phyloP scores from a whole-genome alignment of 2,888 invertebrate species.

The Nowickia ferox region DNA sequence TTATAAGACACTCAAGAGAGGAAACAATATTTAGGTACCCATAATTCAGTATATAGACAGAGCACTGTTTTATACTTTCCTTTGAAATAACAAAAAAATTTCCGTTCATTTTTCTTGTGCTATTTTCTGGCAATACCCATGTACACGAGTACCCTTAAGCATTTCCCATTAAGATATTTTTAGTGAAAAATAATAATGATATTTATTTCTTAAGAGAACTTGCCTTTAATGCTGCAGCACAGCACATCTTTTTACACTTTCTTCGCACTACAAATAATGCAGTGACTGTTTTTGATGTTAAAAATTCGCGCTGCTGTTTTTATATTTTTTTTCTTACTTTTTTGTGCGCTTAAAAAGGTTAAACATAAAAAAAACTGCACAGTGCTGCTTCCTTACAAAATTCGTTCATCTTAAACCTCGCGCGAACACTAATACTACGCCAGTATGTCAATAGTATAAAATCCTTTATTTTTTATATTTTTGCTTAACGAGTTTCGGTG shows the following conservation, averaged over 20 bases:
- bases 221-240: constrained; percentile 29
- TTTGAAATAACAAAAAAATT: background rate
- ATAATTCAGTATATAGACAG: too few relatives aligned
- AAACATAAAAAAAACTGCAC: constrained; percentile 30
- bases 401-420: constrained; percentile 24
- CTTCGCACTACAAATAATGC: constrained; percentile 35
- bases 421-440: constrained; percentile 20
- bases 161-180: constrained; percentile 67
- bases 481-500: constrained; percentile 12
- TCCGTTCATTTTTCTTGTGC: background rate
- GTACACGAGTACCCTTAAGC: constrained; percentile 57
- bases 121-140: constrained; percentile 44
- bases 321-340: background rate
- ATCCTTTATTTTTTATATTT: constrained; percentile 1
- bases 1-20: too few relatives aligned
- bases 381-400: constrained; percentile 4
- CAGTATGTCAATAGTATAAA: constrained; percentile 38
- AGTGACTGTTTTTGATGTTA: constrained; percentile 53
- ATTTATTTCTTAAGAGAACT: constrained; percentile 59
- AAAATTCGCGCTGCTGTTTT: constrained; percentile 40
- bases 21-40: too few relatives aligned
- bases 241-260: constrained; percentile 16
- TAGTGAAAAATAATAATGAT: constrained; percentile 69
- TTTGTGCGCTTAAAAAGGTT: constrained; percentile 39
- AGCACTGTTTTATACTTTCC: background rate